A percentile compares a stretch with the other conserved stretches of the same genome.
phyloP scores from a whole-genome alignment of 2,113 vertebrate genomes.

The Ammodytes dubius region DNA sequence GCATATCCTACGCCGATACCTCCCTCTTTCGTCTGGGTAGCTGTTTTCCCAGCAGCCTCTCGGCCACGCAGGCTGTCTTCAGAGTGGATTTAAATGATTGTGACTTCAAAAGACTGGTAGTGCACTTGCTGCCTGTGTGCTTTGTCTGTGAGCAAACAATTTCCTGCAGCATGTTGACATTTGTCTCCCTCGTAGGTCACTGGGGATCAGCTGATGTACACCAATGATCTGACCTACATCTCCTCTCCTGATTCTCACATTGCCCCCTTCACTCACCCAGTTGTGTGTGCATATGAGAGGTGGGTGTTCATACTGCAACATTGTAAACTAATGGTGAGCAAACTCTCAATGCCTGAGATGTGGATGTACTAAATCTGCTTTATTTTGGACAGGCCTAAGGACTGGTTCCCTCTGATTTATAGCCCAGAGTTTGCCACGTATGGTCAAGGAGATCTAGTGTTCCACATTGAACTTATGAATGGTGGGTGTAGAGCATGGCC shows the following conservation, averaged over 20 bases:
- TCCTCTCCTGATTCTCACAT: conserved; percentile 35
- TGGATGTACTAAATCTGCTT: background rate
- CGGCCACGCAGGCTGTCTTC: conserved; percentile 64
- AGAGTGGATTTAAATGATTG: conserved; percentile 66
- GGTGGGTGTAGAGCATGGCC: conserved; percentile 57
- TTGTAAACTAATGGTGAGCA: too few species aligned
- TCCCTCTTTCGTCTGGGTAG: conserved; percentile 75
- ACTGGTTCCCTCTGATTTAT: conserved; percentile 65
- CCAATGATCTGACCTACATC: conserved; percentile 68
- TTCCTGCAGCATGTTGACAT: background rate
- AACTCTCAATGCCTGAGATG: background rate
- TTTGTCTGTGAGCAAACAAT: accelerated
- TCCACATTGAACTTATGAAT: conserved; percentile 80
- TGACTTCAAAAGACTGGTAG: conserved; percentile 74
- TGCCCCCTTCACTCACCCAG: conserved; percentile 37
- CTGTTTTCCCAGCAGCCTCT: conserved; percentile 71
- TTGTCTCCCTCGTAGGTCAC: conserved; percentile 65
- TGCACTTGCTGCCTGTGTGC: background rate
- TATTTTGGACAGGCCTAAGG: conserved; percentile 56
- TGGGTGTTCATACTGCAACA: conserved; percentile 5
- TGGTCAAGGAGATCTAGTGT: conserved; percentile 68
- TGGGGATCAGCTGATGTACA: conserved; percentile 60
- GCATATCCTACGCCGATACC: conserved; percentile 21
- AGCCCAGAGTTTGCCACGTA: conserved; percentile 63
- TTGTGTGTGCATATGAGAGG: conserved; percentile 77